A percentile compares a stretch with the other conserved stretches of the same genome.
Conservation (phyloP, 1,140 invertebrate species). For the Meloidogyne hapla region DNA sequence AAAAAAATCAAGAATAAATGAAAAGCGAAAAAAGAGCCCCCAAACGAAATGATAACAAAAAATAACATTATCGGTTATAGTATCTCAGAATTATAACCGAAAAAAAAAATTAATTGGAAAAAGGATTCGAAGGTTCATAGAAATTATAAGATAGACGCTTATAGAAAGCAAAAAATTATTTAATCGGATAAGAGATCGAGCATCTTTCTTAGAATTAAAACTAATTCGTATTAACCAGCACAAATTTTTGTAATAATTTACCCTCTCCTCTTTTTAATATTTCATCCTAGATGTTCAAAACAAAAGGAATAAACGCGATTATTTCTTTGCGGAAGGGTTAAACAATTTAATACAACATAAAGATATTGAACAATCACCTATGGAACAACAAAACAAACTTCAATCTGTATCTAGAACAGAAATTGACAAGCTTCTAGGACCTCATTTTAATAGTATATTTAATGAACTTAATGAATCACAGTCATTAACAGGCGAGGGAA, state of each 20-base stretch:
- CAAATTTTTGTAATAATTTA: background rate
- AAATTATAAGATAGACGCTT: too few species aligned
- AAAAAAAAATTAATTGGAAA: too few species aligned
- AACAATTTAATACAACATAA: conserved; percentile 17
- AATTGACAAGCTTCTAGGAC: background rate
- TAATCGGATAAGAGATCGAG: too few species aligned
- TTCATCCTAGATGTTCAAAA: conserved; percentile 49
- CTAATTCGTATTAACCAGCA: too few species aligned
- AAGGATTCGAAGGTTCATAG: too few species aligned
- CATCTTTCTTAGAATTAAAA: too few species aligned
- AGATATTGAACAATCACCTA: background rate
- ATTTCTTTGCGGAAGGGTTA: conserved; percentile 24
- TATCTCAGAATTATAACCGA: too few species aligned
- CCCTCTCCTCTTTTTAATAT: background rate
- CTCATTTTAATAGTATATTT: background rate
- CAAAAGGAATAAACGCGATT: conserved; percentile 48
- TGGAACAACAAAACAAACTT: background rate
- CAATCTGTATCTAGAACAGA: background rate
- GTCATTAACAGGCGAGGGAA: background rate
- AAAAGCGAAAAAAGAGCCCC: too few species aligned
- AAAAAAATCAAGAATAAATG: too few species aligned
- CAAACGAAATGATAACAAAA: too few species aligned
- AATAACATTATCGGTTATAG: too few species aligned
- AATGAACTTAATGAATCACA: background rate
- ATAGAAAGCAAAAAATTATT: too few species aligned